Base-by-base conservation (phyloP, 2,113 vertebrate species). In the Symphodus melops region DNA sequence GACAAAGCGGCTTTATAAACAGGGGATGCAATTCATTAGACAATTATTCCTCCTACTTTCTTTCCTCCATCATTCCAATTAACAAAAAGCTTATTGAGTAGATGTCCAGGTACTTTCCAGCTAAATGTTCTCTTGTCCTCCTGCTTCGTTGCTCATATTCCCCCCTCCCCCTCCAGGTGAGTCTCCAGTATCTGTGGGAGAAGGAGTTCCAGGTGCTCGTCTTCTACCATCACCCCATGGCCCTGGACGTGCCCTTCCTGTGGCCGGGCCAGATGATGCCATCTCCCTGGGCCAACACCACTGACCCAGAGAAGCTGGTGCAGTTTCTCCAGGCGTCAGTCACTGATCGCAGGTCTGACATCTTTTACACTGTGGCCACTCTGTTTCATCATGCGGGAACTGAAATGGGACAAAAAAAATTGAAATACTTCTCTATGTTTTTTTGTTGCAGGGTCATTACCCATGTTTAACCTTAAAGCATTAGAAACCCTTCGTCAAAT, bases 261-360 rank as follows among this genome's bases (percentile, higher is more conserved):
- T 99, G 98, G 98, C 98, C 98, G 0, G 98, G 98, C 46, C 98
- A 99, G 93, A 99, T 99, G 97, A 98, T 99, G 97, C 98, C 98
- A 2, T 89, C 97, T 41, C 96, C 97, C 4, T 98, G 97, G 96
- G 97, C 97, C 83, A 99, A 99, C 90, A 99, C 98, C 67, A 99
- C 98, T 0, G 98, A 99, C 91, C 95, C 98, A 0, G 98, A 99
- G 85, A 99, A 99, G 93, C 83, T 99, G 81, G 95, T 99, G 86
- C 97, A 97, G 76, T 99, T 99, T 87, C 96, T 99, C 44, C 97
- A 98, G 86, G 93, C 97, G 0, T 97, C 97, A 8, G 94, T 99
- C 88, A 96, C 93, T 0, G 97, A 98, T 75, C 96, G 96, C 91
- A 96, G 97, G 92, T 92, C 57, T 55, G 83, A 14, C 11, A 23